These are phyloP conservation scores for Itoplectis maculator DNA, from an alignment of 2,888 invertebrate genomes.

Conservation along the genomic window DNA sequence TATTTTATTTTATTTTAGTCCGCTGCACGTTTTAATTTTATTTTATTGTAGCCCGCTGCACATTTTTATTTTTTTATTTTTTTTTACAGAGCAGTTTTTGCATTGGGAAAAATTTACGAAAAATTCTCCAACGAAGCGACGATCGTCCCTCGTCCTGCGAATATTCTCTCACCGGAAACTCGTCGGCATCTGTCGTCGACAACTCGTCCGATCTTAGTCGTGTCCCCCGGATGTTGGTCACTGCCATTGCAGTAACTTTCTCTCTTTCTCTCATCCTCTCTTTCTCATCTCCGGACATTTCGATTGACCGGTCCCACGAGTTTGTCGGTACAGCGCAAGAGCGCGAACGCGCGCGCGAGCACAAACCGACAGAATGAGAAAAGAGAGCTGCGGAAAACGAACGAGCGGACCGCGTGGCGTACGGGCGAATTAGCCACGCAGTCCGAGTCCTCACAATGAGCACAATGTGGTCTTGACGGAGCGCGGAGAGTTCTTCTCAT, in stretches of 20 bases:
- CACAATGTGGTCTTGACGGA: conserved; percentile 71
- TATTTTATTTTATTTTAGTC: too few relatives aligned
- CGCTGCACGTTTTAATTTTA: too few relatives aligned
- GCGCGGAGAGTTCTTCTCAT: conserved; percentile 76
- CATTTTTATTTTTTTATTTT: too few relatives aligned
- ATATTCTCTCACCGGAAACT: too few relatives aligned
- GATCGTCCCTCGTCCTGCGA: too few relatives aligned
- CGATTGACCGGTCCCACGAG: conserved; percentile 56
- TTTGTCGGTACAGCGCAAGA: conserved; percentile 7
- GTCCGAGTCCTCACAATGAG: conserved; percentile 73
- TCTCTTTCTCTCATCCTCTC: neutral
- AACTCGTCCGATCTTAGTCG: neutral
- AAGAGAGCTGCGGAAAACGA: conserved; percentile 54
- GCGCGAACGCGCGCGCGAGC: too few relatives aligned
- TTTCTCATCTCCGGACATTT: conserved; percentile 6
- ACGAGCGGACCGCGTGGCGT: conserved; percentile 63
- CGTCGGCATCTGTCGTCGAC: too few relatives aligned
- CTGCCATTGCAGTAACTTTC: neutral
- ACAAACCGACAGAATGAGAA: conserved; percentile 43
- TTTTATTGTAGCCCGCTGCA: too few relatives aligned
- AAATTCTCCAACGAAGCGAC: too few relatives aligned
- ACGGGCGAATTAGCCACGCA: conserved; percentile 75
- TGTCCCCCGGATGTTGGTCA: conserved; percentile 4
- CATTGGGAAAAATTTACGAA: too few relatives aligned
- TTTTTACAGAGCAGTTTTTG: too few relatives aligned